Conservation (phyloP, 2,113 vertebrate species). For the Actenoides hombroni region DNA sequence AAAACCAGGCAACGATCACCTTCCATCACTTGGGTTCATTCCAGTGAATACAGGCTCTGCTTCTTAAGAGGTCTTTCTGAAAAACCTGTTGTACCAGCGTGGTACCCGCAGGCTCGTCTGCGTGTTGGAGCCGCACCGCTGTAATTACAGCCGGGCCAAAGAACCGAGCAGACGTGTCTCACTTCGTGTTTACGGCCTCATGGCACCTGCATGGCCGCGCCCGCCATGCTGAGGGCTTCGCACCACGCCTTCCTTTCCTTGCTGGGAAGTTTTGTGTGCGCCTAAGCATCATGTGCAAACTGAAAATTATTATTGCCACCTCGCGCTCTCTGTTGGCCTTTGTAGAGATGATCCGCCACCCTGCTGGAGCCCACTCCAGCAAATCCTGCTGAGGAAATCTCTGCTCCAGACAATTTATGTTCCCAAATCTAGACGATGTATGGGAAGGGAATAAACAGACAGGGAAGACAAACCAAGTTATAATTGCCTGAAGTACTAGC, state of each 20-base stretch:
- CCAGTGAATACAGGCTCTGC: no score
- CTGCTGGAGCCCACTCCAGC: neutral
- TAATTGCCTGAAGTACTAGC: neutral
- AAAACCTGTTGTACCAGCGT: conserved; percentile 7
- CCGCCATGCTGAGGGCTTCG: neutral
- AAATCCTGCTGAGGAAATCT: neutral
- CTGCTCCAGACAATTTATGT: neutral
- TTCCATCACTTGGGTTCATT: neutral
- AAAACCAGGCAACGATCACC: neutral
- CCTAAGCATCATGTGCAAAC: fast-evolving
- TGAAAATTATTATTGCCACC: neutral
- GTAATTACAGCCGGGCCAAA: neutral
- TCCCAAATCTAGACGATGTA: neutral
- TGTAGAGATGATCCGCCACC: neutral
- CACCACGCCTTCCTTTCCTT: neutral
- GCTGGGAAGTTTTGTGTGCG: neutral
- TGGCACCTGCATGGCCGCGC: neutral
- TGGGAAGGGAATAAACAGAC: neutral
- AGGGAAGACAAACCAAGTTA: neutral
- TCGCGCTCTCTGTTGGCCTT: neutral
- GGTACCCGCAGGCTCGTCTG: neutral
- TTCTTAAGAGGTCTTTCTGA: fast-evolving
- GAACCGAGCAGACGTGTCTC: neutral
- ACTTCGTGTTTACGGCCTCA: fast-evolving
- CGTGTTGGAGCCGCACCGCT: fast-evolving